Conservation (phyloP, 2,888 invertebrate genomes). For the Drosophila buzzatii region DNA sequence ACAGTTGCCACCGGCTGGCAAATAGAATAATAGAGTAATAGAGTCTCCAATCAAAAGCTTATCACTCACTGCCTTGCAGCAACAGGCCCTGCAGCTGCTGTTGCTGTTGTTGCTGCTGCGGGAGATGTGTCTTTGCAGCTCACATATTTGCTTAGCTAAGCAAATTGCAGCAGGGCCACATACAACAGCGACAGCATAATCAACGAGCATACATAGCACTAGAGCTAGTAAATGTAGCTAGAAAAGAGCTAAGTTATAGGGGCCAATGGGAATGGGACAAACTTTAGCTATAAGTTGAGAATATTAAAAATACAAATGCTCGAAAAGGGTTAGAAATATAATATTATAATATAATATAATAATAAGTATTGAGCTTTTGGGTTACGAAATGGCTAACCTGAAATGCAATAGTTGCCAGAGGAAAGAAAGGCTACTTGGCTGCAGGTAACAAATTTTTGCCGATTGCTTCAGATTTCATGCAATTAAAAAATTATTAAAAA, state of each 20-base stretch:
- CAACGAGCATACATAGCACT: not conserved
- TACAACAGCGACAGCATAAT: constrained; percentile 23
- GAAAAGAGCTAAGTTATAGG: not conserved
- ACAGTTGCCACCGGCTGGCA: constrained; percentile 49
- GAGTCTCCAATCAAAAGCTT: constrained; percentile 29
- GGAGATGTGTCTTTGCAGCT: constrained; percentile 13
- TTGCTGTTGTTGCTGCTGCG: constrained; percentile 18
- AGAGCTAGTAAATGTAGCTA: not conserved
- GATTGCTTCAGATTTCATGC: too few relatives aligned
- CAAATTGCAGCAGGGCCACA: constrained; percentile 49
- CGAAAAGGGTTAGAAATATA: too few relatives aligned
- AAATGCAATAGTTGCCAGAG: too few relatives aligned
- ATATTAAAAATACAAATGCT: too few relatives aligned
- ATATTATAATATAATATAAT: too few relatives aligned
- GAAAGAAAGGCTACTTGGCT: too few relatives aligned
- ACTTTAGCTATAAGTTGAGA: too few relatives aligned
- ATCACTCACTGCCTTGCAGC: constrained; percentile 30
- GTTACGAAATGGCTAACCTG: too few relatives aligned
- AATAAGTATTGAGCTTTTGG: too few relatives aligned
- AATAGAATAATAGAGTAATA: constrained; percentile 32
- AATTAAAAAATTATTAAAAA: too few relatives aligned
- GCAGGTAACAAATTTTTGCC: too few relatives aligned
- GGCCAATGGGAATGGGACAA: not conserved
- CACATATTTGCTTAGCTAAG: constrained; percentile 67
- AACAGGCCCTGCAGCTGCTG: constrained; percentile 6